Percentiles rank a stretch among this genome's conserved stretches.
Evolutionary conservation across 1,140 invertebrate genomes (phyloP).

Genomic region (Drosophila sp.): DNA sequence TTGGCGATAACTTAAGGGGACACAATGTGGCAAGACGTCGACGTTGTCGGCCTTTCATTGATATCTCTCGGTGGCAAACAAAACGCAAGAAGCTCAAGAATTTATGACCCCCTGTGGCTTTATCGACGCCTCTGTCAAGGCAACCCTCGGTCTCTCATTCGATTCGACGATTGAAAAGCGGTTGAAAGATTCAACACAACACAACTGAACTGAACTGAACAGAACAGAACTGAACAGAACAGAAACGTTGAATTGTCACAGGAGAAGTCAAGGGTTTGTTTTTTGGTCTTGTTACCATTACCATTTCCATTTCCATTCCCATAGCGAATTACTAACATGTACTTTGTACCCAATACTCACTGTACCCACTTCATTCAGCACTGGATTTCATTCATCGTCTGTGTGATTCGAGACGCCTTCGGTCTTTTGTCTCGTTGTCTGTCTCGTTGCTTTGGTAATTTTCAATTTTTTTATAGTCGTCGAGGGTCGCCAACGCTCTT

Average conservation of each 20-base stretch:
- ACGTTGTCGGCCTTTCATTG: constrained; percentile 67
- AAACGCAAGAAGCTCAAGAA: constrained; percentile 78
- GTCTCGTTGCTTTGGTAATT: constrained; percentile 64
- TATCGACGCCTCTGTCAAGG: constrained; percentile 75
- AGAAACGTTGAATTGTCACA: constrained; percentile 37
- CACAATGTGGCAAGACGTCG: constrained; percentile 50
- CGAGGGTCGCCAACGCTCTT: constrained; percentile 63
- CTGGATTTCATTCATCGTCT: constrained; percentile 67
- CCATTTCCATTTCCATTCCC: constrained; percentile 35
- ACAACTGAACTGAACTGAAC: no score
- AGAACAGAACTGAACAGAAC: no score
- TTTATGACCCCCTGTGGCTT: constrained; percentile 80
- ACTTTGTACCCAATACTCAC: constrained; percentile 21
- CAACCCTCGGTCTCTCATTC: constrained; percentile 29
- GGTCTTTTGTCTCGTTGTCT: constrained; percentile 14
- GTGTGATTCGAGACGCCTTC: constrained; percentile 57
- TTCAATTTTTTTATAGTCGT: constrained; percentile 73
- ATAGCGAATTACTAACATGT: constrained; percentile 18
- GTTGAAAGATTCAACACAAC: constrained; percentile 64
- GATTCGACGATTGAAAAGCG: constrained; percentile 67
- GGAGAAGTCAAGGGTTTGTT: constrained; percentile 19
- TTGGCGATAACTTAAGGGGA: constrained; percentile 74
- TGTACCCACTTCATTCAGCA: constrained; percentile 77
- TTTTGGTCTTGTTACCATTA: constrained; percentile 41
- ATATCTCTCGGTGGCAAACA: constrained; percentile 71